Conservation (phyloP, 1,140 invertebrate species). For the Uloborus diversus region DNA sequence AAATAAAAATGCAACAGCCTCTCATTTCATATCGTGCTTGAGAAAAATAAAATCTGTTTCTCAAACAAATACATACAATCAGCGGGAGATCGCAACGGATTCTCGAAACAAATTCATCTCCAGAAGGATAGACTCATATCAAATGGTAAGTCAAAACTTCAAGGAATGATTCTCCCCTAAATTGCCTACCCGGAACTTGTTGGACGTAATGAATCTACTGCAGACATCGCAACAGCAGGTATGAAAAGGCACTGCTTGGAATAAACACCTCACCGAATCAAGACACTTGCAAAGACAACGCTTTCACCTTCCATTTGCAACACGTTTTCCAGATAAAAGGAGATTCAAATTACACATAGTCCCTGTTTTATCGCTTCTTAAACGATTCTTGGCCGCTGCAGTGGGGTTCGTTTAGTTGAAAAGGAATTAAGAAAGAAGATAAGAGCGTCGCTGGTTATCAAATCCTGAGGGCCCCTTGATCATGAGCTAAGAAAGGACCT, state of each 20-base stretch:
- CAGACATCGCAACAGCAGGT: slow-evolving; percentile 3
- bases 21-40: no score
- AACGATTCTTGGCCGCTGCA: slow-evolving; percentile 15
- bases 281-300: slow-evolving; percentile 88
- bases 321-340: slow-evolving; percentile 37
- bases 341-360: slow-evolving; percentile 27
- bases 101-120: no score
- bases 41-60: no score
- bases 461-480: background rate
- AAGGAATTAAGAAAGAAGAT: slow-evolving; percentile 28
- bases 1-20: no score
- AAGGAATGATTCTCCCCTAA: slow-evolving; percentile 32
- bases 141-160: slow-evolving; percentile 14
- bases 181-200: slow-evolving; percentile 34
- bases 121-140: no score
- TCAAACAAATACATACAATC: no score
- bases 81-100: no score
- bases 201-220: slow-evolving; percentile 28
- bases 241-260: slow-evolving; percentile 3
- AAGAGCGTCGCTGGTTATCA: slow-evolving; percentile 25
- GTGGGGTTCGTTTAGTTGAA: slow-evolving; percentile 33
- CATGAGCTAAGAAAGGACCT: slow-evolving; percentile 5
- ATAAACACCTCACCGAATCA: slow-evolving; percentile 70
- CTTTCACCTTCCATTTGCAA: slow-evolving; percentile 64
- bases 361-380: slow-evolving; percentile 26